phyloP scores from a whole-genome alignment of 2,797 vertebrate species.

The Xenops minutus region DNA sequence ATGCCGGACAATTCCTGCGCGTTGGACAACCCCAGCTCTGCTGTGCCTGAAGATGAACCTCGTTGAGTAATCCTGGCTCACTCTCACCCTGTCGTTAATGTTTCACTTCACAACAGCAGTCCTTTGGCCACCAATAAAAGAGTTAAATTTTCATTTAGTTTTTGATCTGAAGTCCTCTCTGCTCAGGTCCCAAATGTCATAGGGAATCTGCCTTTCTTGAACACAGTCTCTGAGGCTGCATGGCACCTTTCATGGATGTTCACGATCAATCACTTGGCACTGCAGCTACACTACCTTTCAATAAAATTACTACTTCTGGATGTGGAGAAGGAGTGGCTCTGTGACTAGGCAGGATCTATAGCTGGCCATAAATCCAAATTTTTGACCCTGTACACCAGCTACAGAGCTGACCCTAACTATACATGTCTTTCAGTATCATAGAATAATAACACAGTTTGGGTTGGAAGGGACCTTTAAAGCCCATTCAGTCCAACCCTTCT shows the following conservation, averaged over 20 bases:
- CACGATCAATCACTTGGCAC: not conserved
- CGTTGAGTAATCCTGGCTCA: not conserved
- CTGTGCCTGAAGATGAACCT: not conserved
- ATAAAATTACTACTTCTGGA: not conserved
- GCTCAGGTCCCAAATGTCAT: not conserved
- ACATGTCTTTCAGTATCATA: not conserved
- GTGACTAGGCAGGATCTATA: not conserved
- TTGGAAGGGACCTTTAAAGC: not conserved
- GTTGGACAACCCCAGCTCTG: not conserved
- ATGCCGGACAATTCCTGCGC: not conserved
- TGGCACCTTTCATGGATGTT: not conserved
- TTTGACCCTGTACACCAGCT: not conserved
- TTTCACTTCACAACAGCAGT: conserved; percentile 27
- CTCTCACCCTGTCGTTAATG: conserved; percentile 42
- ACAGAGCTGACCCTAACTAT: not conserved
- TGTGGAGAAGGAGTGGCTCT: not conserved
- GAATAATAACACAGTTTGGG: not conserved
- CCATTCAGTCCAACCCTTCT: not conserved
- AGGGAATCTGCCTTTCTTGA: not conserved
- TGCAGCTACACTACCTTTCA: not conserved
- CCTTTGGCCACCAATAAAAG: not conserved
- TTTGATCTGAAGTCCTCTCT: conserved; percentile 5
- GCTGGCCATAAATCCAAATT: not conserved
- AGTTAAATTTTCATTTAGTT: conserved; percentile 21
- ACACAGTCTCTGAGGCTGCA: not conserved